Evolutionary conservation across 2,113 vertebrate species (phyloP), one percentile per base, ranked within the genome.

Genomic region (Pardalotus punctatus): DNA sequence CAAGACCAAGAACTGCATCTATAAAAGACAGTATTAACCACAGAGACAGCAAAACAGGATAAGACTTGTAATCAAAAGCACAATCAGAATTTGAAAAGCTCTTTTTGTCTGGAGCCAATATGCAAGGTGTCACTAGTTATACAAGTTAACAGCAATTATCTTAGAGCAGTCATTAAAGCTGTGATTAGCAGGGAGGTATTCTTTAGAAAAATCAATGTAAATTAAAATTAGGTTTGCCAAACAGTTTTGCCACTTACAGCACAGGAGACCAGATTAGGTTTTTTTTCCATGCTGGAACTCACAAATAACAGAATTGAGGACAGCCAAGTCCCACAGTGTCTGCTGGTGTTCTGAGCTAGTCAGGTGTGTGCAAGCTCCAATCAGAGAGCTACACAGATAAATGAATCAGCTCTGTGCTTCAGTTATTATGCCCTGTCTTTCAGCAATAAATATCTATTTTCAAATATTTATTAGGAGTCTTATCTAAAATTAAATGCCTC

Each of bases 121-220:
- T 17, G 58, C 23, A 77, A 91, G 96, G 80, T 91, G 86, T 93
- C 78, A 92, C 67, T 53, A 95, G 70, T 56, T 95, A 80, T 4
- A 92, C n/a, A 94, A 92, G 80, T 85, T 92, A 97, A 94, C 53
- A 83, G 87, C 89, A 96, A 89, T 94, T 93, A 96, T 74, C 81
- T 86, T 82, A 91, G 57, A 80, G 69, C 33, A 93, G 51, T 95
- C 79, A 95, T 88, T 94, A 94, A 94, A 84, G 15, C 86, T 96
- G 69, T 91, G 79, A 93, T 92, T 94, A 95, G 76, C 64, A 87
- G 58, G 81, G 60, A 57, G 9, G 38, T 74, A 86, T 64, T 96
- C 69, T 86, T 94, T 70, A 61, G 78, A 94, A 98, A 97, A 97
- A 90, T 60, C 67, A 81, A 47, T 65, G 67, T 70, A 95, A 93